Evolutionary conservation across 1,140 invertebrate species (phyloP), one percentile per base, ranked within the genome.

Genomic region (Pentalonia nigronervosa): DNA sequence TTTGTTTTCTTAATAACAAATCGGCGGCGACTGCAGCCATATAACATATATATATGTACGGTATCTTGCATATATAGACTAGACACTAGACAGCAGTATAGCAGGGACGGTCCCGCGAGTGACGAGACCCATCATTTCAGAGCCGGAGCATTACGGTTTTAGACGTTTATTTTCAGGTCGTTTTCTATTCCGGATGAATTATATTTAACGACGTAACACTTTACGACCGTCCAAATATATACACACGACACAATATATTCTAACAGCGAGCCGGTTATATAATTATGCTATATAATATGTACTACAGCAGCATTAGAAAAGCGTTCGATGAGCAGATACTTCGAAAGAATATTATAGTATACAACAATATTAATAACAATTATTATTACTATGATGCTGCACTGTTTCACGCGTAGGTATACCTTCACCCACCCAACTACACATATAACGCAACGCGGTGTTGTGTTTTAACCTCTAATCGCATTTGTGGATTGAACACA

Each of bases 1-100:
- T 90, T 90, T 90, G 88, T 90, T 90, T 90, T 60, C 50, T 60
- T 90, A 90, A 90, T 45, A 90, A 60, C 88, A 60, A 90, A 90
- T 60, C 88, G 88, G 25, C 88, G 36, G 30, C 88, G 88, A 23
- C 88, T 60, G 88, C 88, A 1, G 21, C n/a, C 6, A n/a, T 76
- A 17, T n/a, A 76, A 53, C 7, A 53, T 53, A 48, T 48, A 48
- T 48, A 48, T 48, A 48, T 48, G 8, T 48, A 48, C 17, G 60
- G 60, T 14, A 76, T n/a, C 60, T 30, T 76, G 17, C 60, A 76
- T n/a, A 76, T n/a, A 76, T 76, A n/a, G 14, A 76, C 60, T 76
- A 76, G 30, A 76, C 60, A 34, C 60, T n/a, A 76, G 60, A 76
- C 60, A 14, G 60, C 87, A 20, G 17, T 41, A 4, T 20, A 30